Percentiles rank a stretch among this genome's conserved stretches.
Evolutionary conservation across 92 coral and sea anemone species (phyloP).

Genomic region (Epizoanthus scotinus): DNA sequence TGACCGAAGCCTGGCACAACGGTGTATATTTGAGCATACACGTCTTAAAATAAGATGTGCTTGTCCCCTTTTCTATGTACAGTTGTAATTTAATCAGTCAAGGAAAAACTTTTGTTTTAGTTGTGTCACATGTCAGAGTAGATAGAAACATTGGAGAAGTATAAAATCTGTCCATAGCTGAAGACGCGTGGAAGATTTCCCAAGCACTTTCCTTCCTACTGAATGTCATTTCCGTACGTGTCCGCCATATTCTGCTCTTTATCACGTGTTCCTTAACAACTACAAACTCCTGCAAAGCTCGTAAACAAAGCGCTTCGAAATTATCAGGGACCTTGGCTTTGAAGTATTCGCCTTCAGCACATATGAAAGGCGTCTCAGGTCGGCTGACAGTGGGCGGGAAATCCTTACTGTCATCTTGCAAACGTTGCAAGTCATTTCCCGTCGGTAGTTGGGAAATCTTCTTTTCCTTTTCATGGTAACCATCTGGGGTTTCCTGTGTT

Average conservation of each 20-base stretch:
- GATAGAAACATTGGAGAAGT: conserved; percentile 56
- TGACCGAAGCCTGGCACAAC: too few relatives aligned
- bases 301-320: conserved; percentile 69
- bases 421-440: neutral
- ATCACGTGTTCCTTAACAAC: conserved; percentile 82
- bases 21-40: too few relatives aligned
- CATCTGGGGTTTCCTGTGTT: conserved; percentile 30
- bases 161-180: conserved; percentile 64
- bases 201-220: conserved; percentile 65
- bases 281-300: conserved; percentile 75
- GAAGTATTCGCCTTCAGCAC: conserved; percentile 46
- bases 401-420: neutral
- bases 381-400: neutral
- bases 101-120: too few relatives aligned
- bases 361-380: neutral
- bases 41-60: too few relatives aligned
- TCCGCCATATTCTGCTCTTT: conserved; percentile 73
- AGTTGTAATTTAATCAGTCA: too few relatives aligned
- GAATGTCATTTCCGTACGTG: conserved; percentile 76
- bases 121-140: conserved; percentile 3
- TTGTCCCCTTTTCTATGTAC: too few relatives aligned
- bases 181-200: conserved; percentile 45
- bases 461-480: neutral
- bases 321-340: conserved; percentile 67
- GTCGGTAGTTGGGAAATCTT: neutral